phyloP scores from a whole-genome alignment of 2,113 vertebrate species.

The Girardinichthys multiradiatus region DNA sequence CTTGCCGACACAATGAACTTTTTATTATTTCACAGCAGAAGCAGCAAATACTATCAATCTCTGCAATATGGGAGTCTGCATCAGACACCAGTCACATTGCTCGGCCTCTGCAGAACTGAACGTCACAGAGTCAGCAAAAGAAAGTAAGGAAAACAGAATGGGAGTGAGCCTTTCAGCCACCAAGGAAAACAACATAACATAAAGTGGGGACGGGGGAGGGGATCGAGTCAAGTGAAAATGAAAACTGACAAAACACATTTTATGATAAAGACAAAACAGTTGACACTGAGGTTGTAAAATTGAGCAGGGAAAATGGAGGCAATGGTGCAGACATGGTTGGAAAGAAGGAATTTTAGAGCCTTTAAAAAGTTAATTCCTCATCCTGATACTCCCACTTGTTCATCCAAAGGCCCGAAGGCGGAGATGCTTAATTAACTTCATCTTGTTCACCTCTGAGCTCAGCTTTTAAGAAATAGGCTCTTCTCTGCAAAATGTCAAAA shows the following conservation, averaged over 20 bases:
- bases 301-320: neutral
- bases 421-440: constrained; percentile 61
- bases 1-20: constrained; percentile 35
- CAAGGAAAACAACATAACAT: constrained; percentile 37
- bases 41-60: constrained; percentile 55
- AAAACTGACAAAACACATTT: constrained; percentile 36
- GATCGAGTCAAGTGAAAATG: constrained; percentile 25
- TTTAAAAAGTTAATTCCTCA: constrained; percentile 33
- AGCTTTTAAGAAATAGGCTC: constrained; percentile 42
- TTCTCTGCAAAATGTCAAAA: constrained; percentile 57
- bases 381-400: constrained; percentile 39
- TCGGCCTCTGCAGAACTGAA: constrained; percentile 35
- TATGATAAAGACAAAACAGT: constrained; percentile 30
- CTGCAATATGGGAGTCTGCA: constrained; percentile 33
- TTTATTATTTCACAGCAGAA: constrained; percentile 56
- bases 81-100: constrained; percentile 26
- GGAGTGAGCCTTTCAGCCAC: constrained; percentile 44
- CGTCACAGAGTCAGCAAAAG: constrained; percentile 50
- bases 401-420: constrained; percentile 30
- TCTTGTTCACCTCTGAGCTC: constrained; percentile 66
- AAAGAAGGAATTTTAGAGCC: constrained; percentile 24
- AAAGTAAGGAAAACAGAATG: constrained; percentile 37
- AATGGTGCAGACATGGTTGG: constrained; percentile 9
- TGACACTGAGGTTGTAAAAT: constrained; percentile 6
- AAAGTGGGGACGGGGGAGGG: neutral